A percentile compares a stretch with the other conserved stretches of the same genome.
phyloP scores from a whole-genome alignment of 2,888 invertebrate genomes.

The Fissipunctia ypsillon region DNA sequence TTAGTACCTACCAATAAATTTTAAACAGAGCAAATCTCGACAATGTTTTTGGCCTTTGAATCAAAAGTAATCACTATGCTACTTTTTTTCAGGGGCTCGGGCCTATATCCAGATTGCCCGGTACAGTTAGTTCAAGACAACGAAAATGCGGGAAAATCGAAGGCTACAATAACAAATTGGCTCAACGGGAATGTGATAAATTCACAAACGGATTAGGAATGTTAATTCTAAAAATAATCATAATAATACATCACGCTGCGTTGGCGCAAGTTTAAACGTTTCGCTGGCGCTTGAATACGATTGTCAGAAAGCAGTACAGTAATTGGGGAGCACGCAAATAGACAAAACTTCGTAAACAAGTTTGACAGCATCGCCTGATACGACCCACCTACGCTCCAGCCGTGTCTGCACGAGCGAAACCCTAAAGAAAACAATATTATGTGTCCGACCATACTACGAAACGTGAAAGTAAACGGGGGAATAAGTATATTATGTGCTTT shows the following conservation, averaged over 20 bases:
- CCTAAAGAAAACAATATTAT: conserved; percentile 75
- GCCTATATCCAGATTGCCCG: conserved; percentile 19
- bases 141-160: neutral
- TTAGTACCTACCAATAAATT: conserved; percentile 47
- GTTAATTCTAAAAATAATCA: conserved; percentile 56
- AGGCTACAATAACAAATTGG: conserved; percentile 12
- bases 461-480: conserved; percentile 54
- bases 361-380: conserved; percentile 82
- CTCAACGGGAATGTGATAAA: conserved; percentile 25
- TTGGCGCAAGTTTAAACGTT: conserved; percentile 72
- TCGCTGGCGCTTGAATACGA: conserved; percentile 76
- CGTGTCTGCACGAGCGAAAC: conserved; percentile 74
- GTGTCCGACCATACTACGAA: conserved; percentile 58
- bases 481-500: conserved; percentile 46
- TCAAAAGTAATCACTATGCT: conserved; percentile 29
- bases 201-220: conserved; percentile 55
- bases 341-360: conserved; percentile 85
- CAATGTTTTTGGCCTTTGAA: conserved; percentile 12
- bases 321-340: conserved; percentile 80
- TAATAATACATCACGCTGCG: conserved; percentile 59
- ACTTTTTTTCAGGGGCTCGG: conserved; percentile 33
- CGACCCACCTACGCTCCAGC: conserved; percentile 75
- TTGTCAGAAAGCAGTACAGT: conserved; percentile 76
- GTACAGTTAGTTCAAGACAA: neutral
- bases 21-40: conserved; percentile 22